These are phyloP conservation scores for Schrankia costaestrigalis DNA, from an alignment of 2,888 invertebrate genomes.

Conservation along the genomic window DNA sequence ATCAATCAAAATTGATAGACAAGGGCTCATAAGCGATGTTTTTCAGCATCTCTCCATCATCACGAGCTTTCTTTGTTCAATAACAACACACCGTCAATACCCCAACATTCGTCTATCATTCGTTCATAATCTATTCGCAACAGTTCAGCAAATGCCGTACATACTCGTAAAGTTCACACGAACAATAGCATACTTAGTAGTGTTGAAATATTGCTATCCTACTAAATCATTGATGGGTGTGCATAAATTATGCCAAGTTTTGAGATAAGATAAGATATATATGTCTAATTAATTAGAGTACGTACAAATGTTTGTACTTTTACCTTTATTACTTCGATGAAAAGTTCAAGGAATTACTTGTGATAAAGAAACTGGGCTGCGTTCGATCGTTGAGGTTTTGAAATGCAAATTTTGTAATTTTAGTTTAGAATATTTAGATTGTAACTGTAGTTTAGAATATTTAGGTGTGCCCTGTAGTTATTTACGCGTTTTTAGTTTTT, in stretches of 20 bases:
- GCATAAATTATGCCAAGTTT: slow-evolving; percentile 32
- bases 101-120: slow-evolving; percentile 43
- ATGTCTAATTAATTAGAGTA: slow-evolving; percentile 22
- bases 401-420: too few relatives aligned
- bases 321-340: too few relatives aligned
- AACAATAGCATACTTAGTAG: slow-evolving; percentile 49
- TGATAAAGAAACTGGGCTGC: too few relatives aligned
- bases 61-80: slow-evolving; percentile 7
- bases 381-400: too few relatives aligned
- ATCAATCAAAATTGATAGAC: too few relatives aligned
- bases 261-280: slow-evolving; percentile 21
- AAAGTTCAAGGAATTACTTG: too few relatives aligned
- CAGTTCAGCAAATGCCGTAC: slow-evolving; percentile 69
- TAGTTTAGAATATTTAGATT: too few relatives aligned
- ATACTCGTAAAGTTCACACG: slow-evolving; percentile 69
- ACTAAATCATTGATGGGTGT: slow-evolving; percentile 35
- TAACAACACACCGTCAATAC: background rate
- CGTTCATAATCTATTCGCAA: slow-evolving; percentile 55
- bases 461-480: too few relatives aligned
- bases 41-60: slow-evolving; percentile 1
- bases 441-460: too few relatives aligned
- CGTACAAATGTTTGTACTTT: too few relatives aligned
- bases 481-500: too few relatives aligned
- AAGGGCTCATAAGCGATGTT: too few relatives aligned
- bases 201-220: slow-evolving; percentile 49